Evolutionary conservation across 2,888 invertebrate species (phyloP), one percentile per base, ranked within the genome.

Genomic region (Penaeus monodon): DNA sequence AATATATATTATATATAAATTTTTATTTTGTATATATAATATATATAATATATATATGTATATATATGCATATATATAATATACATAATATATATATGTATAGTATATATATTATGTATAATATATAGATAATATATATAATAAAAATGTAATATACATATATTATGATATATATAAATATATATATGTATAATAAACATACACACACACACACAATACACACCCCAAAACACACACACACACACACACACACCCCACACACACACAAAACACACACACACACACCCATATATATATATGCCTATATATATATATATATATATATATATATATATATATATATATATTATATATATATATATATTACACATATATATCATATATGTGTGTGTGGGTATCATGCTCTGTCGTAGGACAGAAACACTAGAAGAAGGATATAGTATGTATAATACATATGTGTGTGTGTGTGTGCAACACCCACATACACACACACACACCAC

Each of bases 281-380:
- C 1, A 57, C 27, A 24, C n/a, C 1, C 3, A 33, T 33, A 33
- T 33, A 33, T 44, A 44, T 7, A 44, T n/a, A 44, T 81, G n/a
- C 68, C 44, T 81, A 44, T 81, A 66, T 81, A 44, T 81, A 33
- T 81, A 44, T 81, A 66, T 81, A n/a, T 81, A 44, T 80, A 33
- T 64, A 38, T 80, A 66, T 80, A 66, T 80, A 66, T 79, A n/a
- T 79, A 63, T 79, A 63, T 63, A 63, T 79, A 63, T 63, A 63
- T n/a, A n/a, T n/a, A n/a, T n/a, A n/a, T n/a, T 63, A 63, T 79
- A 63, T 79, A 24, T 49, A 44, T 49, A 44, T 49, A 44, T 44
- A 8, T 24, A 8, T n/a, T 27, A 44, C 7, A 22, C 7, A 57
- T 29, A 44, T 24, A 65, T 38, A 65, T 2, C 38, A 27, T 66